Base-by-base conservation (phyloP, 1,140 invertebrate species). In the Bradysia coprophila region DNA sequence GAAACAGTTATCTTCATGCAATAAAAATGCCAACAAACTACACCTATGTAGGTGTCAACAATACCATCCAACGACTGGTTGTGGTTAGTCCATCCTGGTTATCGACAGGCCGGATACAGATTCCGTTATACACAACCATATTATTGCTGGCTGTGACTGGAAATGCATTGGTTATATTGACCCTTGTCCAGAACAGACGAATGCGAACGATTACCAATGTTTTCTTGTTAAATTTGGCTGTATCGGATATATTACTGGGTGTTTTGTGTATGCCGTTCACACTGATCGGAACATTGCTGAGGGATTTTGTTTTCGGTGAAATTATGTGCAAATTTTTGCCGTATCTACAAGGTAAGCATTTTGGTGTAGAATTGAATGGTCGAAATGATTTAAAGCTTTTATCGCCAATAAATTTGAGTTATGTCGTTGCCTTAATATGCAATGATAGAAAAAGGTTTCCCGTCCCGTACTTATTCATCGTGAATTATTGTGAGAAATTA, bases 141-240 rank as follows among this genome's bases (percentile, higher is more conserved):
- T 86, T 90, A 54, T 53, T 87, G 6, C 66, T 86, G 37, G 75
- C 82, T 0, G 72, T 89, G 38, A 65, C 81, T 2, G 86, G 86
- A 0, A 90, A 90, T 60, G 69, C 72, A 4, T 57, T 88, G 41
- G 84, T 89, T 4, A 75, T 89, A 34, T 70, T 82, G 2, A 88
- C 84, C 0, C 59, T 90, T 24, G 70, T 80, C 1, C 76, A 81
- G 52, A 86, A 89, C 57, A 76, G 78, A 49, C 63, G 81, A 46
- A 89, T 91, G 85, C 66, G 85, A 40, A 89, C 85, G 0, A 81
- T 90, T 6, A 89, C 86, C 6, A 89, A 91, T 55, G 76, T 89
- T 9, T 89, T 87, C 56, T 68, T 90, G 16, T 66, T 89, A n/a
- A 90, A 90, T 62, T 64, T 89, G 67, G 81, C 81, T 9, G 68